These are phyloP conservation scores for Thinocorus orbignyianus DNA, from an alignment of 2,113 vertebrate genomes.

Conservation along the genomic window DNA sequence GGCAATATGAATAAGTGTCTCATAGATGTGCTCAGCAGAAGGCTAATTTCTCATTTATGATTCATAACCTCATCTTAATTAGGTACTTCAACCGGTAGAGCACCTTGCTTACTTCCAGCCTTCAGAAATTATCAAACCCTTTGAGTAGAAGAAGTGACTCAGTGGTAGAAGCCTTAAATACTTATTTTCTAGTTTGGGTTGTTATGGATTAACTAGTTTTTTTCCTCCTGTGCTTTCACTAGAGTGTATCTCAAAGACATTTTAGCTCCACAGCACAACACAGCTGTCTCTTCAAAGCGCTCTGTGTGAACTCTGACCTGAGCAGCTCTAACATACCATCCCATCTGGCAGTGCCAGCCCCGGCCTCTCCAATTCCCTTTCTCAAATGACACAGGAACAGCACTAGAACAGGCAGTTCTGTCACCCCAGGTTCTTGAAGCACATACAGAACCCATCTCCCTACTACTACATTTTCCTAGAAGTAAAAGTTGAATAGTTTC, in stretches of 20 bases:
- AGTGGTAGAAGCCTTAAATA: neutral
- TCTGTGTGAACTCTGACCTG: neutral
- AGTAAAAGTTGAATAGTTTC: neutral
- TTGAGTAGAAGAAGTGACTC: neutral
- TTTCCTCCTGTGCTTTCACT: neutral
- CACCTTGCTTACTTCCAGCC: neutral
- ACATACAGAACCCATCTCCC: neutral
- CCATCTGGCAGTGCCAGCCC: neutral
- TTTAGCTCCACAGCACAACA: neutral
- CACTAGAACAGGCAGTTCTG: slow-evolving; percentile 14
- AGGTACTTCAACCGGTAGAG: slow-evolving; percentile 3
- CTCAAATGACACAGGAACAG: slow-evolving; percentile 39
- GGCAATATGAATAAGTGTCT: neutral
- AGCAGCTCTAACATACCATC: neutral
- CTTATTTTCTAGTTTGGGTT: neutral
- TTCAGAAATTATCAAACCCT: neutral
- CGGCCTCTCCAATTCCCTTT: neutral
- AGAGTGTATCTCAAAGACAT: neutral
- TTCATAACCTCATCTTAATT: slow-evolving; percentile 20
- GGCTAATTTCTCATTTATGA: slow-evolving; percentile 35
- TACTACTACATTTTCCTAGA: neutral
- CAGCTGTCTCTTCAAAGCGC: neutral
- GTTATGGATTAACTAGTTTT: neutral
- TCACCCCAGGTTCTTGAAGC: neutral
- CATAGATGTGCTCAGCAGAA: slow-evolving; percentile 13